These are phyloP conservation scores for Cryptoblepharus egeriae DNA, from an alignment of 2,797 vertebrate species.

Conservation along the genomic window DNA sequence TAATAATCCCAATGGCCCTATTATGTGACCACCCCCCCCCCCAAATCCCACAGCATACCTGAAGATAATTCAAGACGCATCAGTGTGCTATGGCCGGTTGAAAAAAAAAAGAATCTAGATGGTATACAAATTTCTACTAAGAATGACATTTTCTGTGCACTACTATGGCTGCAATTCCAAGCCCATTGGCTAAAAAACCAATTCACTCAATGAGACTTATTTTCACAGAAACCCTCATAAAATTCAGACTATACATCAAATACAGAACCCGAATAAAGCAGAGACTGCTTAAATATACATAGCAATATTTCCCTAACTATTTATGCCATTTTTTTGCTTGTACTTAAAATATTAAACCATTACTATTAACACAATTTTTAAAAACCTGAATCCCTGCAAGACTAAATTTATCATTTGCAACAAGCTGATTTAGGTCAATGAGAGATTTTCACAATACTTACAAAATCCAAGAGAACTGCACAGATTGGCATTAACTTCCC, in stretches of 20 bases:
- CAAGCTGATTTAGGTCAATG: neutral
- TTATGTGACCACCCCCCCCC: no score
- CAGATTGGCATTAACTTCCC: slow-evolving; percentile 54
- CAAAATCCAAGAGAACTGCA: slow-evolving; percentile 73
- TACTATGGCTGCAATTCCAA: neutral
- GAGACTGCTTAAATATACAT: neutral
- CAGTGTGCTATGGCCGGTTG: no score
- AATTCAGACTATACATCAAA: neutral
- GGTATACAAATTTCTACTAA: neutral
- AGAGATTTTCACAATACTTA: slow-evolving; percentile 60
- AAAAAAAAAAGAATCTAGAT: no score
- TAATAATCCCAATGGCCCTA: no score
- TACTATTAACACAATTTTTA: neutral
- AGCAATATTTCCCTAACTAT: neutral
- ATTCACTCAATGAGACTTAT: neutral
- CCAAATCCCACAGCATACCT: no score
- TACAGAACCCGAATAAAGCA: no score
- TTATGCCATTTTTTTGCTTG: neutral
- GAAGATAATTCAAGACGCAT: no score
- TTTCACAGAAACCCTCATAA: neutral
- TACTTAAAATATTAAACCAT: neutral
- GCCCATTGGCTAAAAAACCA: neutral
- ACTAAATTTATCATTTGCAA: neutral
- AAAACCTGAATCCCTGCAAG: neutral
- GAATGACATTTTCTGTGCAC: neutral